These are phyloP conservation scores for Leucosticte australis DNA, from an alignment of 2,113 vertebrate species.

Conservation along the genomic window DNA sequence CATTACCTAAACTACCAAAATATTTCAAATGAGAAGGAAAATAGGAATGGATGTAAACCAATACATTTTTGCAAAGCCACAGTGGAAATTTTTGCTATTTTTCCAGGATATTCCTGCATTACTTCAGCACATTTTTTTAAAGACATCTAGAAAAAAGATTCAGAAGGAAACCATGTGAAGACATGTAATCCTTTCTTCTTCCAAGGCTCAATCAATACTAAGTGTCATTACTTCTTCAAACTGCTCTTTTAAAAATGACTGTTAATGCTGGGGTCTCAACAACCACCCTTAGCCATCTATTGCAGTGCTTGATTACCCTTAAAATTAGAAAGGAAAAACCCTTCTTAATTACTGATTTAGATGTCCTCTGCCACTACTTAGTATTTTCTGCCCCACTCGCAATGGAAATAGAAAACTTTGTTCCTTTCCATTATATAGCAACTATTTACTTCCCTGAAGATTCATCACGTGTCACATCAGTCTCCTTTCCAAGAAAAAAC, in stretches of 20 bases:
- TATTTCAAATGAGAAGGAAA: neutral
- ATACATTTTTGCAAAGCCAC: neutral
- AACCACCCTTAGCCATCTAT: neutral
- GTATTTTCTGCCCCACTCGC: neutral
- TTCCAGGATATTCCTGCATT: neutral
- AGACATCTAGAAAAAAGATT: neutral
- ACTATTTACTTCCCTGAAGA: neutral
- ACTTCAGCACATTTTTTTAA: neutral
- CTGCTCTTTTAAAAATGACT: neutral
- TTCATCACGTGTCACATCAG: neutral
- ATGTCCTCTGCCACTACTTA: neutral
- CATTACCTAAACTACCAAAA: neutral
- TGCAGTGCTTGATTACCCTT: neutral
- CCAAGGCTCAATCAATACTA: neutral
- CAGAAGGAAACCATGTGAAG: neutral
- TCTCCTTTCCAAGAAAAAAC: neutral
- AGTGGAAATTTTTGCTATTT: neutral
- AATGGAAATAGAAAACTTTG: neutral
- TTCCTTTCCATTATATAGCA: neutral
- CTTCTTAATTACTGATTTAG: neutral
- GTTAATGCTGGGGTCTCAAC: neutral
- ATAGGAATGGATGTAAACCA: neutral
- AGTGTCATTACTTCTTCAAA: neutral
- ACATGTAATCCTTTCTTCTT: neutral
- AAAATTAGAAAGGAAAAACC: neutral